Base-by-base conservation (phyloP, 2,888 invertebrate genomes). In the Cephonodes hylas region DNA sequence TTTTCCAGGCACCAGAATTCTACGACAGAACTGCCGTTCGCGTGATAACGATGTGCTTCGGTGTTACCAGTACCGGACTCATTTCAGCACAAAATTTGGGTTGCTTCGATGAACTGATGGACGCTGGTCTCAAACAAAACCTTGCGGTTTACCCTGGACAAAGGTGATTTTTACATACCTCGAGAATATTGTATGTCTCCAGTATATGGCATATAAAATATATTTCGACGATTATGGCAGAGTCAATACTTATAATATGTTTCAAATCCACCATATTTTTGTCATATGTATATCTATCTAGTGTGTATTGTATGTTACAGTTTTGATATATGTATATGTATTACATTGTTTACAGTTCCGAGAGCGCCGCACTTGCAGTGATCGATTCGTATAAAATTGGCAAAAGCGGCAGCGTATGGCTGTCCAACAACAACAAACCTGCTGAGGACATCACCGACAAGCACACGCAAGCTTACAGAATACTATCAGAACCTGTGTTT, bases 331-430 rank as follows among this genome's bases (percentile, higher is more conserved):
- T n/a, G 13, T 38, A n/a, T 0, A 1, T 38, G 13, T 8, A 34
- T 8, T 59, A 23, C 25, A 20, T 15, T 46, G 1, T 61, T 67
- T 66, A 20, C 60, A 74, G 74, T 13, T 22, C 45, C 4, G 69
- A 70, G 13, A 66, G 70, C 1, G 79, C 77, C 18, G 77, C 72
- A 10, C 62, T 63, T 22, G 74, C 72, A 2, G 60, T 74, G 10
- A 58, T 77, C 1, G 68, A 74, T 15, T 64, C 64, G 0, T 75
- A 67, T 59, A 73, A 72, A 58, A 64, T 60, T 5, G 76, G 76
- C 0, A 58, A 60, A 38, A 75, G 73, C 23, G 77, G 73, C 13
- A 72, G 71, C 38, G 71, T 74, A 1, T 79, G 77, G 79, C 46
- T 76, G 13, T 63, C 69, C 1, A 60, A 65, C n/a, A 64, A 63